Percentiles rank a stretch among this genome's conserved stretches.
These are phyloP conservation scores for Dascyllus trimaculatus DNA, from an alignment of 2,113 vertebrate species.

Conservation along the genomic window DNA sequence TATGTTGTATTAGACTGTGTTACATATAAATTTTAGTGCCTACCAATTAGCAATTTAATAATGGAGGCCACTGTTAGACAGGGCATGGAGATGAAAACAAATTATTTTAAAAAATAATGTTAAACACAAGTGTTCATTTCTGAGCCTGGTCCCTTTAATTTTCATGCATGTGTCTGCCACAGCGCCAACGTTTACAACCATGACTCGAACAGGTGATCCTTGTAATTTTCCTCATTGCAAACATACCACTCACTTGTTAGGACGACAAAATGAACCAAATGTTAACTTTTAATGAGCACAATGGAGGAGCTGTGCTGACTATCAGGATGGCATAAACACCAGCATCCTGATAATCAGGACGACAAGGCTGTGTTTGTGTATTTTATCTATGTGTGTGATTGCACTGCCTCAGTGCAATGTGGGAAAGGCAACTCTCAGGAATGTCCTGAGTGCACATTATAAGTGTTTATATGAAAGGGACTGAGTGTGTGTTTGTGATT, in stretches of 20 bases:
- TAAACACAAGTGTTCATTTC: no score
- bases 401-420: no score
- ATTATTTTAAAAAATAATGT: no score
- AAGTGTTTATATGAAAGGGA: slow-evolving; percentile 8
- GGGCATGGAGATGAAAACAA: no score
- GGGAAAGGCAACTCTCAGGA: background rate
- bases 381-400: no score
- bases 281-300: background rate
- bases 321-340: slow-evolving; percentile 3
- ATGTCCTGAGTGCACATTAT: background rate
- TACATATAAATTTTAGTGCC: no score
- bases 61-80: no score
- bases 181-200: background rate
- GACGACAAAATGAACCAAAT: background rate
- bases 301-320: background rate
- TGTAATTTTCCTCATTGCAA: slow-evolving; percentile 5
- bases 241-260: background rate
- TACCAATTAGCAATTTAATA: no score
- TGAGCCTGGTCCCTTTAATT: background rate
- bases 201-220: background rate
- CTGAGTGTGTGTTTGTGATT: slow-evolving; percentile 8
- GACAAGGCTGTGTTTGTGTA: background rate
- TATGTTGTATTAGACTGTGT: no score
- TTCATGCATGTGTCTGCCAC: background rate
- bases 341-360: background rate